Evolutionary conservation across 2,888 invertebrate genomes (phyloP), one percentile per base, ranked within the genome.

Genomic region (Cotesia congregata): DNA sequence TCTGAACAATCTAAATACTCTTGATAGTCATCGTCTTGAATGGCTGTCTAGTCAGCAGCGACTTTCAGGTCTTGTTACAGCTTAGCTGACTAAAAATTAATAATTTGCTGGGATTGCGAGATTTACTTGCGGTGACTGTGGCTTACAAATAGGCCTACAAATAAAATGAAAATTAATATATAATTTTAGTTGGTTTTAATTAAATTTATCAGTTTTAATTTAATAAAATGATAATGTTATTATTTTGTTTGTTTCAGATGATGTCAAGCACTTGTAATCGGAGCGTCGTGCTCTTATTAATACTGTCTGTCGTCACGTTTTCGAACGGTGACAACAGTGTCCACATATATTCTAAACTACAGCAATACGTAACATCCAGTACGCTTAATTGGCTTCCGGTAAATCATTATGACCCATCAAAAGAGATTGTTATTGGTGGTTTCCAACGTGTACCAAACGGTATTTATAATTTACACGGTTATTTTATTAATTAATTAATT

Each of bases 321-420:
- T 20, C 73, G 6, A 67, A 41, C 73, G 87, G 85, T 12, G 90
- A 90, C 82, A 87, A 86, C 82, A 86, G 88, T 69, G 91, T 91
- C 38, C 87, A 90, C 83, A 88, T 91, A 78, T 81, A 85, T 30
- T 89, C 88, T 6, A 82, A 77, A 5, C 74, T 79, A 71, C 77
- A 93, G 78, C 95, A 95, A 88, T 91, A 94, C 75, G 91, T 95
- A 74, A 96, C 96, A 4, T 96, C 96, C 6, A 95, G 94, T 84
- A 95, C 95, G 0, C 91, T 96, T 72, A 92, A 93, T 85, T 96
- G 96, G 96, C 91, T 94, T 72, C 92, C 92, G 0, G 90, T 90
- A 70, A 90, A 90, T 38, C 91, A 92, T 81, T 90, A 93, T 73
- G 91, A 92, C 60, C 7, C n/a, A 15, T 20, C 9, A 17, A 61